phyloP scores from a whole-genome alignment of 2,113 vertebrate species.

The Agelaius phoeniceus region DNA sequence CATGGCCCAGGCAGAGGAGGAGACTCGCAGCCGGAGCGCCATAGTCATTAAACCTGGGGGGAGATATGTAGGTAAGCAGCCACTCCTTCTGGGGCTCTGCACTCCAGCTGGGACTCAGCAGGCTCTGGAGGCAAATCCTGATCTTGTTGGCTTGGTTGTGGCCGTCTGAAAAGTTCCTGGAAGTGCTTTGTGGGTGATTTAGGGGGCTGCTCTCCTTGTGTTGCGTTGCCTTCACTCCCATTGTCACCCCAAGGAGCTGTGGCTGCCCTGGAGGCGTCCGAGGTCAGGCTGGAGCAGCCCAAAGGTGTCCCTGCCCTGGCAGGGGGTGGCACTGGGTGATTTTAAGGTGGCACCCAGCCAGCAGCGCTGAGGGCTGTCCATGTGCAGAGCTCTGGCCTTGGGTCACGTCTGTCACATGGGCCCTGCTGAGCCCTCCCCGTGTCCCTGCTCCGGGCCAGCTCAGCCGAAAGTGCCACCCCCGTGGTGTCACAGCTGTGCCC shows the following conservation, averaged over 20 bases:
- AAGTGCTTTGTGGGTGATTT: rapidly evolving
- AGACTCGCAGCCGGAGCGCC: constrained; percentile 90
- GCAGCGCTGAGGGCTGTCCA: rapidly evolving
- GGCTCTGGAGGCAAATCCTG: not conserved
- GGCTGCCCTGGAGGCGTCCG: not conserved
- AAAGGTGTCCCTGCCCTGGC: not conserved
- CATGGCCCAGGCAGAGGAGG: constrained; percentile 96
- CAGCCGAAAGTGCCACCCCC: rapidly evolving
- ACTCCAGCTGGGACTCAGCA: rapidly evolving
- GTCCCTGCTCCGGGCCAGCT: not conserved
- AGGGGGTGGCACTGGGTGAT: not conserved
- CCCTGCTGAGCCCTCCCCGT: not conserved
- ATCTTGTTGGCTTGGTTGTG: not conserved
- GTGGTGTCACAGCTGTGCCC: not conserved
- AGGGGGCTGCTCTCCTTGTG: not conserved
- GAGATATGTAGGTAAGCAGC: constrained; percentile 86
- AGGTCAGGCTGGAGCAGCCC: not conserved
- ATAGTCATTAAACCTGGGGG: constrained; percentile 97
- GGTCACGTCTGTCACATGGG: rapidly evolving
- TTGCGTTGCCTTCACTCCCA: not conserved
- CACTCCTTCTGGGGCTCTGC: not conserved
- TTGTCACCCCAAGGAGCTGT: not conserved
- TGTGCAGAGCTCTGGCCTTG: not conserved
- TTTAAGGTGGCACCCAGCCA: not conserved
- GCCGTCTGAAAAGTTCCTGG: not conserved